Conservation (phyloP, 2,888 invertebrate genomes). For the Eilema sororculum region DNA sequence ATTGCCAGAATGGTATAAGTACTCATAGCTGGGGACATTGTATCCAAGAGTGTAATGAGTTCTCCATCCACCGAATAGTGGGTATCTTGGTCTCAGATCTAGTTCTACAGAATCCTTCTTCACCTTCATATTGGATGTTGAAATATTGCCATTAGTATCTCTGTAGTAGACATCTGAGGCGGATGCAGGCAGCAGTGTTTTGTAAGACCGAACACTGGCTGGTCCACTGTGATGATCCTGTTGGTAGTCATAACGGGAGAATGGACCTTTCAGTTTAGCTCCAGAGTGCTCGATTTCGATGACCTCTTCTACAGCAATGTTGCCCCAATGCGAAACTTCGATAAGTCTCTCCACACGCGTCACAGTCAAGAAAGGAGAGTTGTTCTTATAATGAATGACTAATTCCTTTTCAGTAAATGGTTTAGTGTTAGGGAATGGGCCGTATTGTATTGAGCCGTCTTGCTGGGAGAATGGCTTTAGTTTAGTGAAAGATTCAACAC, state of each 20-base stretch:
- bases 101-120: slow-evolving; percentile 97
- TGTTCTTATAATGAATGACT: slow-evolving; percentile 97
- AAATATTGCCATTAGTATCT: slow-evolving; percentile 99
- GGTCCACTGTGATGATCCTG: slow-evolving; percentile 95
- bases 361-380: slow-evolving; percentile 98
- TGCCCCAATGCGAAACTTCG: slow-evolving; percentile 99
- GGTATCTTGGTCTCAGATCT: slow-evolving; percentile 98
- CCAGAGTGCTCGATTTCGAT: slow-evolving; percentile 97
- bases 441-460: slow-evolving; percentile 94
- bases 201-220: slow-evolving; percentile 96
- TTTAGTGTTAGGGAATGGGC: slow-evolving; percentile 93
- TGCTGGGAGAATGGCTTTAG: slow-evolving; percentile 92
- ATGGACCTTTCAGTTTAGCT: slow-evolving; percentile 96
- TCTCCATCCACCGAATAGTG: slow-evolving; percentile 99
- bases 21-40: slow-evolving; percentile 98
- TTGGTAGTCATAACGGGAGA: slow-evolving; percentile 99
- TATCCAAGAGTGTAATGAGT: slow-evolving; percentile 98
- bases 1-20: slow-evolving; percentile 93
- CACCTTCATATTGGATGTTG: slow-evolving; percentile 96
- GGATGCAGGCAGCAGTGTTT: slow-evolving; percentile 94
- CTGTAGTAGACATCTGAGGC: slow-evolving; percentile 98
- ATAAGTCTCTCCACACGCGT: slow-evolving; percentile 94
- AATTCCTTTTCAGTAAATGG: slow-evolving; percentile 89
- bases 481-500: slow-evolving; percentile 93
- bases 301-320: slow-evolving; percentile 98